Evolutionary conservation across 1,140 invertebrate species (phyloP).

Genomic region (Zaprionus vittiger): DNA sequence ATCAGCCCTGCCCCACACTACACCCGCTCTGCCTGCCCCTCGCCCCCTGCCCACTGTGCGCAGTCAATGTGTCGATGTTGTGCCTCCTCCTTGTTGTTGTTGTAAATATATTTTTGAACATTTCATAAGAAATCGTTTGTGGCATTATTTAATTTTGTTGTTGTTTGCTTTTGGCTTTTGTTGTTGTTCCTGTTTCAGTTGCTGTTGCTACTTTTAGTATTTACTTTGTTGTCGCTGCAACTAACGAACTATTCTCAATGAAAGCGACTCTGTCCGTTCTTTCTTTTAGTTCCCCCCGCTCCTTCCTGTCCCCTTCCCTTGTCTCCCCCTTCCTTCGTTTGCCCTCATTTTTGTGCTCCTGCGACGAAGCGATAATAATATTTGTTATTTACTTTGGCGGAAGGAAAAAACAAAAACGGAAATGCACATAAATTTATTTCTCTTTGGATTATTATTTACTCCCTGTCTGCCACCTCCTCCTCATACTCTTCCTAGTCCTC

Average conservation of each 20-base stretch:
- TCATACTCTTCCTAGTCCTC: not conserved
- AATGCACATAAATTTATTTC: slow-evolving; percentile 84
- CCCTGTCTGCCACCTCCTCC: not conserved
- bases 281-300: not conserved
- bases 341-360: slow-evolving; percentile 34
- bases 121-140: slow-evolving; percentile 56
- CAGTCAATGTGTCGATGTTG: slow-evolving; percentile 25
- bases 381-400: slow-evolving; percentile 84
- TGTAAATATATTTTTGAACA: slow-evolving; percentile 58
- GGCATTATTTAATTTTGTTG: slow-evolving; percentile 57
- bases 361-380: slow-evolving; percentile 83
- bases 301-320: slow-evolving; percentile 1
- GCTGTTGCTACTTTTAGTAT: slow-evolving; percentile 19
- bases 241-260: slow-evolving; percentile 46
- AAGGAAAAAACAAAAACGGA: slow-evolving; percentile 80
- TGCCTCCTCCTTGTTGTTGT: not conserved
- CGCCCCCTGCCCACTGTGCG: not conserved
- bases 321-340: slow-evolving; percentile 14
- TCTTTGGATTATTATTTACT: slow-evolving; percentile 61
- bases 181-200: slow-evolving; percentile 11
- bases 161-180: slow-evolving; percentile 27
- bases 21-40: not conserved
- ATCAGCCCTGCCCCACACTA: not conserved
- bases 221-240: slow-evolving; percentile 41
- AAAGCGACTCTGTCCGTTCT: slow-evolving; percentile 5